These are phyloP conservation scores for Phragmatobia fuliginosa DNA, from an alignment of 2,888 invertebrate genomes.

Conservation along the genomic window DNA sequence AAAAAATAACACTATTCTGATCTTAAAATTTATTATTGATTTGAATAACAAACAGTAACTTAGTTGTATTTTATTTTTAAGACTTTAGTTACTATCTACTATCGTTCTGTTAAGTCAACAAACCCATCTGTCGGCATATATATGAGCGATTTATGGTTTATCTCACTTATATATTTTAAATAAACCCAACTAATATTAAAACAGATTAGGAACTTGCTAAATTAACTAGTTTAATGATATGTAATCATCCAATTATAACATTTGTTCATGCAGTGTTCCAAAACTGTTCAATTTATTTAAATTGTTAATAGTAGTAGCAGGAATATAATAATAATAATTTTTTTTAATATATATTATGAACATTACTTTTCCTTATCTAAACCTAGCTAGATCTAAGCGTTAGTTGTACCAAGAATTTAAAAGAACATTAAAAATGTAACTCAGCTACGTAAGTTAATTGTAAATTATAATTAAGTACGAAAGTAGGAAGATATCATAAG, in stretches of 20 bases:
- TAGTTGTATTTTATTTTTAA: no score
- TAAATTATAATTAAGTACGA: neutral
- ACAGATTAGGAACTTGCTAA: neutral
- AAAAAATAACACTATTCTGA: no score
- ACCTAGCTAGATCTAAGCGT: neutral
- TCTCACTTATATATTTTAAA: neutral
- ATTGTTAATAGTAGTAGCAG: neutral
- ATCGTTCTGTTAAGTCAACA: neutral
- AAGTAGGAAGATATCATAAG: conserved; percentile 1
- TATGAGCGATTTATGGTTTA: neutral
- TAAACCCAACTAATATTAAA: neutral
- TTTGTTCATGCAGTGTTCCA: neutral
- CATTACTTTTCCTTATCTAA: neutral
- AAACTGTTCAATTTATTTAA: no score
- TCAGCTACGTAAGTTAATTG: neutral
- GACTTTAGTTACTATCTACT: no score
- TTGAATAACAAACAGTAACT: no score
- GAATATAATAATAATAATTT: no score
- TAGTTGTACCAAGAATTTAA: neutral
- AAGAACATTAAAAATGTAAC: neutral
- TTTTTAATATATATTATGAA: no score
- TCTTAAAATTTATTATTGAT: no score
- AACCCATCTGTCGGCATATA: neutral
- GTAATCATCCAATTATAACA: neutral
- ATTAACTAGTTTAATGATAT: neutral